Percentiles rank a stretch among this genome's conserved stretches.
These are phyloP conservation scores for Tetrax tetrax DNA, from an alignment of 2,113 vertebrate species.

Conservation along the genomic window DNA sequence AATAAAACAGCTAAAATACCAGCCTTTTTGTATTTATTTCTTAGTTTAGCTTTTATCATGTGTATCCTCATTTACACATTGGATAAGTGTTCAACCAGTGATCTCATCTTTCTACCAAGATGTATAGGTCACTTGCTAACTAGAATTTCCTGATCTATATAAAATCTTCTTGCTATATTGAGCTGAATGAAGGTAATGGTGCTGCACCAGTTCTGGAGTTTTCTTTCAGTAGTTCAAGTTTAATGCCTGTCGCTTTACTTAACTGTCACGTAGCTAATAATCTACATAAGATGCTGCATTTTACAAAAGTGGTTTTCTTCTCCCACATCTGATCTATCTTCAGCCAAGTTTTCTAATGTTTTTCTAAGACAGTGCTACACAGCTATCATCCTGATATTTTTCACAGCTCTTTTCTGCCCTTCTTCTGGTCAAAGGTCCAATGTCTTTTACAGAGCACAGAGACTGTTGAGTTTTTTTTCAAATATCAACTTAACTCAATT, in stretches of 20 bases:
- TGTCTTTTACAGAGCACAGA: neutral
- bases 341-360: neutral
- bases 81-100: neutral
- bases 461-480: neutral
- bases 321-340: neutral
- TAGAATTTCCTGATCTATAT: neutral
- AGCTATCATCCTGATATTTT: neutral
- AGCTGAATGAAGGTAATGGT: neutral
- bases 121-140: neutral
- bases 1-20: neutral
- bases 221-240: neutral
- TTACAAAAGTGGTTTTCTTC: neutral
- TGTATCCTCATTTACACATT: neutral
- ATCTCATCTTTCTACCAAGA: neutral
- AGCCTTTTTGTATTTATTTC: neutral
- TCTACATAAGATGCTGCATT: neutral
- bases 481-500: neutral
- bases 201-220: neutral
- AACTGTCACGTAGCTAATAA: neutral
- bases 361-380: neutral
- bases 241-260: neutral
- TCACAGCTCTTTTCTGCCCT: neutral
- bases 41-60: neutral
- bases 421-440: neutral
- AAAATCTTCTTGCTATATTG: neutral